Evolutionary conservation across 2,113 vertebrate genomes (phyloP), one percentile per base, ranked within the genome.

Genomic region (Chaenocephalus aceratus): DNA sequence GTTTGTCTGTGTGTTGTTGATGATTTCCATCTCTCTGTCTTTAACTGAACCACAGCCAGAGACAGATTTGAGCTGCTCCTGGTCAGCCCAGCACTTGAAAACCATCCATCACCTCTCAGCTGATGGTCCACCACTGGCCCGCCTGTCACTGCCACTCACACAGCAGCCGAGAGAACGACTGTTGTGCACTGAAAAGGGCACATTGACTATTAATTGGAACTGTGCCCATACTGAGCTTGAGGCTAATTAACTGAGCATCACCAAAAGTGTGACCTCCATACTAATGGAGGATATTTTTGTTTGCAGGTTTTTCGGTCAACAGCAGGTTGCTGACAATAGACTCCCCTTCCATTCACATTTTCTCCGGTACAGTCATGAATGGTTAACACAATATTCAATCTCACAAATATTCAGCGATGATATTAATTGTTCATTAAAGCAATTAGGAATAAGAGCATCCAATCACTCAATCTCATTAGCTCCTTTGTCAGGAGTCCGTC

Each of bases 61-160:
- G 77, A 86, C 76, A 77, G 15, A 23, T 56, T 60, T 85, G 83
- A 86, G 78, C 79, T 34, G 72, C 57, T 79, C 59, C 87, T 81
- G 77, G 65, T 77, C 75, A 58, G 73, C 57, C 60, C 71, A 36
- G 58, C n/a, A 51, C 59, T 77, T 58, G 14, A 79, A 63, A 85
- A 48, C 60, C 83, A 90, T 91, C 89, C 81, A 92, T 93, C 92
- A 92, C 58, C 73, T 70, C 71, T 84, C 70, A 64, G 86, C 88
- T 67, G 82, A 88, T 79, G 74, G 68, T 70, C 69, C 71, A 79
- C 66, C 53, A 14, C 69, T 72, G 85, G 41, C 76, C 46, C 30
- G 52, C 83, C 84, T 75, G 87, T 85, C 87, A 77, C 83, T 70
- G 84, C 83, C 86, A 77, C 82, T 84, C 82, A 77, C 74, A 45